phyloP scores from a whole-genome alignment of 2,797 vertebrate species.

The Gouania willdenowi region DNA sequence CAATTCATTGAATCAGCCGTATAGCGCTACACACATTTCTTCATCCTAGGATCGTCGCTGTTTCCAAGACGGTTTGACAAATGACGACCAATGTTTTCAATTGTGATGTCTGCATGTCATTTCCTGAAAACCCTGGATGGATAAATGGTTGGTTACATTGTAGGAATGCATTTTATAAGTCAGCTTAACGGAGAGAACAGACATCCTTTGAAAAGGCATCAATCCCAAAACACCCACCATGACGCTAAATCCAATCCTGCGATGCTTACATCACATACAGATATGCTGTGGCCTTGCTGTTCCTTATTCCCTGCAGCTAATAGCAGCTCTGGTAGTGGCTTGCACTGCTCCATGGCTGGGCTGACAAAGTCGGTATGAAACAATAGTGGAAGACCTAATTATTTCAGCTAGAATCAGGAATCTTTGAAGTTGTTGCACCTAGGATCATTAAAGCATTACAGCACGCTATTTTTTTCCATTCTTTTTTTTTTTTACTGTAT shows the following conservation, averaged over 20 bases:
- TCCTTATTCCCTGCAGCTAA: slow-evolving; percentile 64
- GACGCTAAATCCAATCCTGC: slow-evolving; percentile 43
- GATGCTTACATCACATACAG: slow-evolving; percentile 42
- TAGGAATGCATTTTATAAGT: slow-evolving; percentile 33
- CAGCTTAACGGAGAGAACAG: slow-evolving; percentile 43
- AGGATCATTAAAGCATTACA: slow-evolving; percentile 51
- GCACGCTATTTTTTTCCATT: slow-evolving; percentile 27
- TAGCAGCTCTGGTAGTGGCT: slow-evolving; percentile 61
- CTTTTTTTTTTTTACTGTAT: slow-evolving; percentile 8
- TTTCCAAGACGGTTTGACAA: slow-evolving; percentile 41
- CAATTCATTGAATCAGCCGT: slow-evolving; percentile 54
- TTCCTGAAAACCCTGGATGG: slow-evolving; percentile 36
- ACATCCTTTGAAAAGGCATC: slow-evolving; percentile 51
- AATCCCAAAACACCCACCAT: slow-evolving; percentile 51
- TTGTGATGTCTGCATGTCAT: slow-evolving; percentile 44
- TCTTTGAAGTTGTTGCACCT: slow-evolving; percentile 51
- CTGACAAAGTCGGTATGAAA: slow-evolving; percentile 59
- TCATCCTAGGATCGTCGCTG: slow-evolving; percentile 22
- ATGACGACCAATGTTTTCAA: slow-evolving; percentile 40
- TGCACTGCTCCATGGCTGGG: slow-evolving; percentile 39
- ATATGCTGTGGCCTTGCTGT: slow-evolving; percentile 51
- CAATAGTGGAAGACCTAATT: slow-evolving; percentile 51
- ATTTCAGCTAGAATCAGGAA: slow-evolving; percentile 43
- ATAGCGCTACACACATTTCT: slow-evolving; percentile 32
- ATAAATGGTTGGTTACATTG: slow-evolving; percentile 19